Evolutionary conservation across 1,140 invertebrate genomes (phyloP), one percentile per base, ranked within the genome.

Genomic region (Achroia grisella): DNA sequence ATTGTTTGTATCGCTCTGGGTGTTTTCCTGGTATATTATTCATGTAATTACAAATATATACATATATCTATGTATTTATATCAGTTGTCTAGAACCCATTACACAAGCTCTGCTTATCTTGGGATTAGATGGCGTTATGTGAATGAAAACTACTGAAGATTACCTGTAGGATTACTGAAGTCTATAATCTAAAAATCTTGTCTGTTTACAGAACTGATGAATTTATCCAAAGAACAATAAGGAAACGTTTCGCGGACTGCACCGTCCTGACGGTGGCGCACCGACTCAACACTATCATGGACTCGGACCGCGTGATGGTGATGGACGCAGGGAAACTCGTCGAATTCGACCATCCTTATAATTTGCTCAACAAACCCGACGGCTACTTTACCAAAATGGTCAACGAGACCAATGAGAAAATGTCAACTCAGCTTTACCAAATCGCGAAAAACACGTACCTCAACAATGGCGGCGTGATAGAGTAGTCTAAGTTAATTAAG

Each of bases 191-290:
- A n/a, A n/a, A n/a, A 32, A 32, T n/a, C 2, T 4, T 32, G 11
- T 32, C 31, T 32, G 31, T 32, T 81, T 77, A 13, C 84, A 93
- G 82, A 84, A 93, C 87, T 32, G 88, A 86, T 87, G 89, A 63
- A 83, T 91, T 87, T 57, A 92, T 79, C 54, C 88, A 85, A 86
- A 89, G 66, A 88, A 93, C 87, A 41, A 87, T 83, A 73, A 88
- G 89, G 44, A 85, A 84, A 44, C 86, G 88, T 29, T 93, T 93
- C 71, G 67, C 71, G 6, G 81, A 89, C 33, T 91, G 90, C 61
- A 94, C 92, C 0, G 90, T 94, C 2, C 72, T 95, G 10, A 95
- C 94, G 0, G 94, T 96, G 48, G 94, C 94, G 9, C 94, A 96
- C 83, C 86, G 94, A 28, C 77, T 95, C 8, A 92, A 95, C 66